Percentiles rank a stretch among this genome's conserved stretches.
Evolutionary conservation across 2,113 vertebrate genomes (phyloP).

Genomic region (Ondatra zibethicus): DNA sequence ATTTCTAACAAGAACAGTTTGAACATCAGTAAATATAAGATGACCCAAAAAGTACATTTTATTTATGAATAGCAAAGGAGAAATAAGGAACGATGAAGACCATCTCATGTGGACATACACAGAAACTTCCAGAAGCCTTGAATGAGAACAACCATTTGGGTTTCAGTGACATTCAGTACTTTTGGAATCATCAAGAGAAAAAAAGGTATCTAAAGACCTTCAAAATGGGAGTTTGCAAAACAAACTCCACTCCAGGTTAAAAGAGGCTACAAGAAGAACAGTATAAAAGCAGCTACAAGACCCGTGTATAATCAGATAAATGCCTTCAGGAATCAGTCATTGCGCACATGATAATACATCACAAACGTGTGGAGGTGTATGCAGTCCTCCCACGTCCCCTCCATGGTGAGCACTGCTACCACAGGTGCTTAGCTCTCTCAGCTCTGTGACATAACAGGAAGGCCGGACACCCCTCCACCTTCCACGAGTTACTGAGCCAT

Average conservation of each 20-base stretch:
- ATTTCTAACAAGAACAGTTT: slow-evolving; percentile 37
- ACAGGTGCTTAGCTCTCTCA: not conserved
- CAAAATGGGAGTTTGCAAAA: slow-evolving; percentile 19
- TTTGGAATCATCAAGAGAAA: not conserved
- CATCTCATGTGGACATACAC: not conserved
- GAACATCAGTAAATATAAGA: slow-evolving; percentile 24
- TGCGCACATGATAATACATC: not conserved
- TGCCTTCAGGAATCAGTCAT: not conserved
- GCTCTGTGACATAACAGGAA: not conserved
- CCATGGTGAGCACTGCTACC: not conserved
- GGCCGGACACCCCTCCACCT: not conserved
- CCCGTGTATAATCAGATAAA: not conserved
- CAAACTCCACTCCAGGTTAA: not conserved
- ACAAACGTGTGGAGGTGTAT: not conserved
- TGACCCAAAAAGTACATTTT: slow-evolving; percentile 36
- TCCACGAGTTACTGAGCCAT: not conserved
- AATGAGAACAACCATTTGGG: not conserved
- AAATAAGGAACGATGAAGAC: not conserved
- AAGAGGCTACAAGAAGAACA: not conserved
- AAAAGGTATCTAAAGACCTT: not conserved
- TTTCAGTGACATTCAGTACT: slow-evolving; percentile 5
- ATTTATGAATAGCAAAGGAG: slow-evolving; percentile 6
- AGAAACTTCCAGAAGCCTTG: slow-evolving; percentile 37
- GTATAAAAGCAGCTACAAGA: too few species aligned
- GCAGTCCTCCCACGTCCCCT: not conserved